Percentiles rank a stretch among this genome's conserved stretches.
phyloP scores from a whole-genome alignment of 2,113 vertebrate genomes.

The Dasyprocta punctata region DNA sequence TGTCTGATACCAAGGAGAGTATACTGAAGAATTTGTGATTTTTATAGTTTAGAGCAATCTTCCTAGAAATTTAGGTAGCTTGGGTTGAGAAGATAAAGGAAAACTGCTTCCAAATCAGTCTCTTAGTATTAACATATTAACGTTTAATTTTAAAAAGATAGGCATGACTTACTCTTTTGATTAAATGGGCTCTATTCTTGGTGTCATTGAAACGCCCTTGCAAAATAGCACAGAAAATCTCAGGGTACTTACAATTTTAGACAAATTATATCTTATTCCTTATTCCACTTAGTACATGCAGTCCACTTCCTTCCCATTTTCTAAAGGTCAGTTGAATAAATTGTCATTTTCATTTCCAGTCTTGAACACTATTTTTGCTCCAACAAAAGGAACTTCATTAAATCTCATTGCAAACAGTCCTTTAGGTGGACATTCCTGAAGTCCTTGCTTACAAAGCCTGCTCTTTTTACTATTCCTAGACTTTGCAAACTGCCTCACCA shows the following conservation, averaged over 20 bases:
- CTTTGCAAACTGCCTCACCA: not conserved
- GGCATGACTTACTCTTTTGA: not conserved
- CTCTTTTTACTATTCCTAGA: accelerated
- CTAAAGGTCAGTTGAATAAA: too few relatives aligned
- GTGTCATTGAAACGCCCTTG: not conserved
- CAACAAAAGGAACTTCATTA: not conserved
- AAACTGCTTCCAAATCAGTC: too few relatives aligned
- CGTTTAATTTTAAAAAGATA: not conserved
- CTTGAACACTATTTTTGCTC: not conserved
- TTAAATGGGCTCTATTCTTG: not conserved
- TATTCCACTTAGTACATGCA: accelerated
- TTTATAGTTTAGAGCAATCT: not conserved
- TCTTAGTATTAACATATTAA: not conserved
- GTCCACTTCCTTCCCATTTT: too few relatives aligned
- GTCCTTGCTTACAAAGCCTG: accelerated
- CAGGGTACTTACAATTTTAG: too few relatives aligned
- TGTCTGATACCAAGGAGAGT: too few relatives aligned
- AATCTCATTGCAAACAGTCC: accelerated
- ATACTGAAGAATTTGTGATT: not conserved
- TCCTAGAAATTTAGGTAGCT: not conserved
- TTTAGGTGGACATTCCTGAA: not conserved
- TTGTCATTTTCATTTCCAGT: not conserved
- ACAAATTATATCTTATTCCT: not conserved
- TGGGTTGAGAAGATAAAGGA: not conserved
- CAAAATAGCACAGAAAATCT: not conserved